Base-by-base conservation (phyloP, 2,888 invertebrate species). In the Stegana nigrithorax region DNA sequence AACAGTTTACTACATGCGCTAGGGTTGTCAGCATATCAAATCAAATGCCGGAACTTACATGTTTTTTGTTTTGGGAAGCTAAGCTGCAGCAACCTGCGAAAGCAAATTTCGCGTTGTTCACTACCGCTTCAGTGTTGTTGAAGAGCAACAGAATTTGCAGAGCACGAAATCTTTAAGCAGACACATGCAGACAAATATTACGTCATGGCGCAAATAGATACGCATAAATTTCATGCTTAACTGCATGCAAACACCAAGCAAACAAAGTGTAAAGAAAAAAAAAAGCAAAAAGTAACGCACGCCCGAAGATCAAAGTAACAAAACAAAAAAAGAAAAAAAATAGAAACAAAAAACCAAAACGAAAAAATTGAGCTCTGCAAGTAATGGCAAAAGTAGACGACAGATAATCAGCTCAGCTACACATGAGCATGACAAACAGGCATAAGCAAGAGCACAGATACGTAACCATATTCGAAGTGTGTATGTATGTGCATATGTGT, bases 191-290 rank as follows among this genome's bases (percentile, higher is more conserved):
- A n/a, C n/a, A n/a, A n/a, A n/a, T n/a, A n/a, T n/a, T n/a, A n/a
- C n/a, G n/a, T n/a, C n/a, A n/a, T n/a, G n/a, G n/a, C n/a, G 17
- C 6, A 14, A n/a, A n/a, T 50, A 19, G 36, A 32, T 36, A 55
- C 21, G 53, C 53, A 55, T 55, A 55, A 55, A 55, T 55, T 55
- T 55, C 6, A 55, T 21, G 36, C 53, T 55, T 55, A 55, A 55
- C 53, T 55, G 53, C 53, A 32, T 32, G 21, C 4, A 27, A 25
- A 25, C 26, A 5, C 50, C 17, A 26, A 21, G 26, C n/a, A 50
- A 50, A 50, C 26, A 50, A 50, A 50, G 14, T 50, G 50, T 23
- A 47, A 47, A 42, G 5, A 21, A 21, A 45, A 32, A 32, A 32
- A 32, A 32, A n/a, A 8, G 32, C n/a, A 12, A 32, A 32, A 17